Conservation (phyloP, 2,888 invertebrate species). For the Chrysomela aeneicollis region DNA sequence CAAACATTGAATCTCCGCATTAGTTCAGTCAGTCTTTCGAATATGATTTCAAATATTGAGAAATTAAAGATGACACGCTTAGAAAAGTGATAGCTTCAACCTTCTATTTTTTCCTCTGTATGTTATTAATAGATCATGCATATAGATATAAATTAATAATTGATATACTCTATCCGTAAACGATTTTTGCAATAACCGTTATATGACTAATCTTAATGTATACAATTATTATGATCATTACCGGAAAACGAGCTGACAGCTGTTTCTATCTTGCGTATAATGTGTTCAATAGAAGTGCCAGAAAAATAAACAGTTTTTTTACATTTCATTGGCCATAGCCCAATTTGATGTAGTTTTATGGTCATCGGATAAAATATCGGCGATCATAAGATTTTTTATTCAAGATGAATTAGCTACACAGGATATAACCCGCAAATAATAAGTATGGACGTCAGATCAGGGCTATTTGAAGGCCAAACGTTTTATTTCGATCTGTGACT, state of each 20-base stretch:
- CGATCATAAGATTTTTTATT: too few relatives aligned
- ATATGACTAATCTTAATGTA: neutral
- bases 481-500: too few relatives aligned
- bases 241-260: neutral
- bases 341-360: neutral
- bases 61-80: too few relatives aligned
- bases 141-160: conserved; percentile 13
- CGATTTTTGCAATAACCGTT: conserved; percentile 14
- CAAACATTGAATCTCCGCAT: too few relatives aligned
- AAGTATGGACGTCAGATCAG: too few relatives aligned
- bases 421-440: too few relatives aligned
- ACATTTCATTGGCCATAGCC: neutral
- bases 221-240: conserved; percentile 11
- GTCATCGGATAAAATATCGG: too few relatives aligned
- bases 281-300: neutral
- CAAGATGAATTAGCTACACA: too few relatives aligned
- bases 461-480: too few relatives aligned
- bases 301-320: neutral
- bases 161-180: conserved; percentile 13
- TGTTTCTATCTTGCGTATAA: neutral
- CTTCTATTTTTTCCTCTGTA: conserved; percentile 10
- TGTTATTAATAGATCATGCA: neutral
- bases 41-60: too few relatives aligned
- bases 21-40: too few relatives aligned
- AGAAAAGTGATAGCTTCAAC: too few relatives aligned